Conservation (phyloP, 2,888 invertebrate species). For the Acleris emargana region DNA sequence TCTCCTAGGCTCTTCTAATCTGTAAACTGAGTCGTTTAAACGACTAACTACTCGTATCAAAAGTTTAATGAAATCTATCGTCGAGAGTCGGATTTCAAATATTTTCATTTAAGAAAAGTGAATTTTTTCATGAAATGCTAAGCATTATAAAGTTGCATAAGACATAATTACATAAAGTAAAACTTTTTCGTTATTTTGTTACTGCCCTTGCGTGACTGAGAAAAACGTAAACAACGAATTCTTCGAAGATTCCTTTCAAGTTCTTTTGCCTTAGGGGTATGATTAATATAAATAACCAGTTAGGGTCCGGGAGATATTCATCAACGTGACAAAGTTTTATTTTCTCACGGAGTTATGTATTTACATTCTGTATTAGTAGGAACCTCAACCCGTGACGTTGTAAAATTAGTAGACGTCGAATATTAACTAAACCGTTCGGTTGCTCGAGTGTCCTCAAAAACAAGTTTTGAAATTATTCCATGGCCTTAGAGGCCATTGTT, state of each 20-base stretch:
- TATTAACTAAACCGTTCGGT: constrained; percentile 22
- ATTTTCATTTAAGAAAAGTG: too few relatives aligned
- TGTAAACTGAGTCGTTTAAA: too few relatives aligned
- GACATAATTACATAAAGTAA: neutral
- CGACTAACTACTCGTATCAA: neutral
- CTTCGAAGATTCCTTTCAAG: constrained; percentile 1
- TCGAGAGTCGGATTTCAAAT: neutral
- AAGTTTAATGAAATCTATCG: neutral
- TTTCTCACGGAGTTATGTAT: constrained; percentile 13
- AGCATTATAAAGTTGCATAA: too few relatives aligned
- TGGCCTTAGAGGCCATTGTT: constrained; percentile 63
- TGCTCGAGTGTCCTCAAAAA: constrained; percentile 41
- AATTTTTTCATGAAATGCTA: too few relatives aligned
- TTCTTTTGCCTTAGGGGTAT: constrained; percentile 2
- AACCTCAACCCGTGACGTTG: constrained; percentile 42
- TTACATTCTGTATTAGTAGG: constrained; percentile 12
- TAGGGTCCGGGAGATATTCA: constrained; percentile 13
- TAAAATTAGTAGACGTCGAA: constrained; percentile 43
- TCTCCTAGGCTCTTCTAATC: too few relatives aligned
- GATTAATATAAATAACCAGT: constrained; percentile 17
- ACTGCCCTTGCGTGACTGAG: constrained; percentile 1
- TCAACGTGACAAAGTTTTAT: constrained; percentile 1
- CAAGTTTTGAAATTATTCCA: constrained; percentile 61
- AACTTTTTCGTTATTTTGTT: neutral
- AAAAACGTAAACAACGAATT: neutral